Evolutionary conservation across 1,140 invertebrate genomes (phyloP).

Genomic region (Eubasilissa regina): DNA sequence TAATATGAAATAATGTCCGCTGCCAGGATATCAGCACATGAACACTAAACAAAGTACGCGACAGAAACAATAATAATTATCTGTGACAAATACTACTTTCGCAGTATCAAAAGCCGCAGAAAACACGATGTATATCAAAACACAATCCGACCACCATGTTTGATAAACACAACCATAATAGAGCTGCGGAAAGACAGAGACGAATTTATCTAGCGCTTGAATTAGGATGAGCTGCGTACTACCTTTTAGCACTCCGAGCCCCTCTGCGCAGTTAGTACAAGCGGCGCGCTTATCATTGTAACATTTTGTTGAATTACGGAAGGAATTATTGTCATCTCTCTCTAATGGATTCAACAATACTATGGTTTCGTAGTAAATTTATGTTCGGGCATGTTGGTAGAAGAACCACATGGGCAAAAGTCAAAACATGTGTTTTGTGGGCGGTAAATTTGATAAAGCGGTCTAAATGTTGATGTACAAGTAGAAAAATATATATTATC

Average conservation of each 20-base stretch:
- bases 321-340: conserved; percentile 4
- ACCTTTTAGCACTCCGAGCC: not conserved
- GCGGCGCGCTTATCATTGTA: no score
- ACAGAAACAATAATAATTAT: not conserved
- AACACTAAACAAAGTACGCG: not conserved
- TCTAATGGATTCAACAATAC: conserved; percentile 25
- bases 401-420: not conserved
- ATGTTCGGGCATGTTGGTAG: not conserved
- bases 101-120: conserved; percentile 23
- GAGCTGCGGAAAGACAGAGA: conserved; percentile 1
- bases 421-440: conserved; percentile 22
- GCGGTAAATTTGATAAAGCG: not conserved
- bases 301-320: not conserved
- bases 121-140: conserved; percentile 38
- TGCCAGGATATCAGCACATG: not conserved
- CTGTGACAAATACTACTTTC: conserved; percentile 18
- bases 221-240: not conserved
- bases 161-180: conserved; percentile 30
- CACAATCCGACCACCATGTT: conserved; percentile 43
- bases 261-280: not conserved
- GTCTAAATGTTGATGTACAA: not conserved
- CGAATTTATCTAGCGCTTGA: not conserved
- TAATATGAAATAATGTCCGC: conserved; percentile 5
- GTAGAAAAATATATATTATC: no score
- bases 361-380: conserved; percentile 12